Base-by-base conservation (phyloP, 1,140 invertebrate genomes). In the Charaxes varanes region DNA sequence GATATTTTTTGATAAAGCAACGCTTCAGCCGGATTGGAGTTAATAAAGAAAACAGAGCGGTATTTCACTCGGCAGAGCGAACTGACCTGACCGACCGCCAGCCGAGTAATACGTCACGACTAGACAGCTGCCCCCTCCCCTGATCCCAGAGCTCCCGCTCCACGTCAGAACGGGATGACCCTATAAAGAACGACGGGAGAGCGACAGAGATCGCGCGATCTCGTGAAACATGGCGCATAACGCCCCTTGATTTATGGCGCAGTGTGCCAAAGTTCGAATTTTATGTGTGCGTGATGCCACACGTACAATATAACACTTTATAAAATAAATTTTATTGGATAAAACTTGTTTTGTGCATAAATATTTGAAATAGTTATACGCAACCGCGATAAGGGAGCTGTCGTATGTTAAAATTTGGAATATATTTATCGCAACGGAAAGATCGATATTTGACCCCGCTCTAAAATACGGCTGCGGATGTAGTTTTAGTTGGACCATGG, bases 161-260 rank as follows among this genome's bases (percentile, higher is more conserved):
- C 47, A 56, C 36, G 65, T 53, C 53, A 69, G 66, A 78, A 57
- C 26, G 68, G 64, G 66, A 74, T 56, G 48, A 62, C 51, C 42
- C 41, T 54, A 77, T 66, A 42, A 66, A 54, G 53, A 66, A 62
- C 62, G 53, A 56, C 51, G 41, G 46, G 43, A 50, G 78, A 62
- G 67, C 43, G 65, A 82, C 52, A 72, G 64, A 68, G 74, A 78
- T 50, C 59, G 63, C 59, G 60, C 45, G 51, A 53, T 51, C 65
- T 71, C 62, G 69, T 82, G 72, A 83, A 85, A 85, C 80, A 85
- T 85, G 84, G 84, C 84, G 84, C 70, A 84, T 83, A 84, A 84
- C 84, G 80, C 84, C 81, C 80, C 81, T 78, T 84, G 84, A 85
- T 85, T 85, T 84, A 85, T 85, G 67, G 62, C 71, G 38, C 51